Evolutionary conservation across 2,797 vertebrate species (phyloP).

Genomic region (Leucoraja ocellata): DNA sequence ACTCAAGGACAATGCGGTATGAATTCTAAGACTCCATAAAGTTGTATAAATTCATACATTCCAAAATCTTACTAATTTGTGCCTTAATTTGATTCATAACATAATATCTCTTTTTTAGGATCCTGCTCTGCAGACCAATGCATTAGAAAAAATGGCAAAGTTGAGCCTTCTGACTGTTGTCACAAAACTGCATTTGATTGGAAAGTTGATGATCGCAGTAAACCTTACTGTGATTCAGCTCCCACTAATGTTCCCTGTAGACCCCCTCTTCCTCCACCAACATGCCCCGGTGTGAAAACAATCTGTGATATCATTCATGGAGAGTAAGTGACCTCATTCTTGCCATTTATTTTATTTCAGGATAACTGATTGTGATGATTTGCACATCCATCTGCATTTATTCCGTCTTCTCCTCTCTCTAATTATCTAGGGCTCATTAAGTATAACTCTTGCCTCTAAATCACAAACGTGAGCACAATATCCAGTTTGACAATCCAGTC

Average conservation of each 20-base stretch:
- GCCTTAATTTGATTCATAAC: background rate
- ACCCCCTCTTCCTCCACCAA: background rate
- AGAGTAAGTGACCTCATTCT: background rate
- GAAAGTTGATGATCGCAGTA: background rate
- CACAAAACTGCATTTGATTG: conserved; percentile 10
- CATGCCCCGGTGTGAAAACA: background rate
- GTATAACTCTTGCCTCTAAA: background rate
- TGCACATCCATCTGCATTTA: background rate
- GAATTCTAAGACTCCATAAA: background rate
- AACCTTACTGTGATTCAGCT: conserved; percentile 6
- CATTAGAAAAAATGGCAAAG: background rate
- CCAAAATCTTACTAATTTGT: background rate
- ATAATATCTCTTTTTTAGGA: background rate
- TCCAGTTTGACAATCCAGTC: background rate
- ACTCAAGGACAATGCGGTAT: conserved; percentile 25
- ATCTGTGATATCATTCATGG: background rate
- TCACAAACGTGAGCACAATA: background rate
- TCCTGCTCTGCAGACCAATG: conserved; percentile 11
- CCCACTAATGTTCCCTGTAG: background rate
- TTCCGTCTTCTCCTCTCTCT: background rate
- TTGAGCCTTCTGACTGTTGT: background rate
- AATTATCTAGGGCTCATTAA: background rate
- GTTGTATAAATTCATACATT: background rate
- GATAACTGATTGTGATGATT: background rate
- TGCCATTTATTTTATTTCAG: background rate